A percentile compares a stretch with the other conserved stretches of the same genome.
Evolutionary conservation across 2,113 vertebrate species (phyloP).

Genomic region (Origma solitaria): DNA sequence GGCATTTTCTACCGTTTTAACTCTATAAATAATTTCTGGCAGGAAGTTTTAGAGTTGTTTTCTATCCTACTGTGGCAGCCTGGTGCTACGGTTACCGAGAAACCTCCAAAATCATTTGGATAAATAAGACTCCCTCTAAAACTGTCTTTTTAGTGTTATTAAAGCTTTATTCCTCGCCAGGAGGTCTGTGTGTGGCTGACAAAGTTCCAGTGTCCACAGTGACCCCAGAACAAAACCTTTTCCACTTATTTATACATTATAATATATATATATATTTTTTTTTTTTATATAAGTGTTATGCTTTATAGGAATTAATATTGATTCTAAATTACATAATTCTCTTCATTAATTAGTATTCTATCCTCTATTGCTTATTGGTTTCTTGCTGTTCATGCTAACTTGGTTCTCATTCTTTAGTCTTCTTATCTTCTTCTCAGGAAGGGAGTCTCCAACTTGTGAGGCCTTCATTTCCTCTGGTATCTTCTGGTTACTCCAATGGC

Average conservation of each 20-base stretch:
- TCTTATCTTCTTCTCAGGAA: neutral
- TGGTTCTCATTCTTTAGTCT: neutral
- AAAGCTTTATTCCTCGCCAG: neutral
- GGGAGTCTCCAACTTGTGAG: neutral
- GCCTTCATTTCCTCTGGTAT: neutral
- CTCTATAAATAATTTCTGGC: neutral
- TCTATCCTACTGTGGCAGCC: neutral
- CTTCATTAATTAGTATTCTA: neutral
- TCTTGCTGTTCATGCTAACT: neutral
- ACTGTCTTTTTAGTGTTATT: neutral
- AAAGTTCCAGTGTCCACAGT: neutral
- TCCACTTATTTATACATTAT: neutral
- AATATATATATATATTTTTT: too few species aligned
- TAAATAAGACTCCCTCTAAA: neutral
- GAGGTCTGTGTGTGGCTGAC: neutral
- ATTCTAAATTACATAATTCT: neutral
- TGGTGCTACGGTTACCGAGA: neutral
- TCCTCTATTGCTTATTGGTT: neutral
- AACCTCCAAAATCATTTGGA: accelerated
- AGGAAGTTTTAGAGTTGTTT: neutral
- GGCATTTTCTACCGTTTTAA: neutral
- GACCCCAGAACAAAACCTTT: neutral
- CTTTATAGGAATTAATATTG: neutral
- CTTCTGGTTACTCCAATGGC: neutral
- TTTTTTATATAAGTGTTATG: neutral